Conservation (phyloP, 2,888 invertebrate species). For the Clitarchus hookeri region DNA sequence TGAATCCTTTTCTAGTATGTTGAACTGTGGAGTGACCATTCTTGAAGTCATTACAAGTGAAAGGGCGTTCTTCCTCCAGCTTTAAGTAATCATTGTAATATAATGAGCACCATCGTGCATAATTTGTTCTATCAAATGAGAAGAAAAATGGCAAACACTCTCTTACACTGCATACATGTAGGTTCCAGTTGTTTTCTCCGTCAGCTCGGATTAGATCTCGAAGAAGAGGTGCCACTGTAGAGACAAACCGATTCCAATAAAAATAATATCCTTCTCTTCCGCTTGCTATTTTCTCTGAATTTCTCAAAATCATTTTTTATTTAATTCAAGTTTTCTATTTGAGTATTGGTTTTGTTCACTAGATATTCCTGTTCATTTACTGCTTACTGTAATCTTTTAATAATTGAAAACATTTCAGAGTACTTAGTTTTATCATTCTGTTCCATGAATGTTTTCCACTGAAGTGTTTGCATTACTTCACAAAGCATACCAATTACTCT, state of each 20-base stretch:
- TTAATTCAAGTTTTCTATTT: background rate
- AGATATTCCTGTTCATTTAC: too few species aligned
- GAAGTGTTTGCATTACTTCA: slow-evolving; percentile 11
- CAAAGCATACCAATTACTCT: background rate
- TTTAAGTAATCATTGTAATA: too few species aligned
- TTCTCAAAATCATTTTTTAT: background rate
- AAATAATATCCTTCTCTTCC: background rate
- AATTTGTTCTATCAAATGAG: background rate
- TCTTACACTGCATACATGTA: slow-evolving; percentile 10
- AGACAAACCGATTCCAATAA: slow-evolving; percentile 12
- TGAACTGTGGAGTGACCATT: too few species aligned
- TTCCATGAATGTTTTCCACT: background rate
- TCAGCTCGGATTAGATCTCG: background rate
- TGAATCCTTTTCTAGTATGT: too few species aligned
- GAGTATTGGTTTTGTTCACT: background rate
- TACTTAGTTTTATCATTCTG: background rate
- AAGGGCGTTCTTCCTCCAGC: too few species aligned
- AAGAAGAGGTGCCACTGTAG: background rate
- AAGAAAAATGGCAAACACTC: slow-evolving; percentile 15
- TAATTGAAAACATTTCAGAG: background rate
- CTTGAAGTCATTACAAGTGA: too few species aligned
- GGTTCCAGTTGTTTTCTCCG: background rate
- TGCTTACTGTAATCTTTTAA: background rate
- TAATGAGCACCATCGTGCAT: background rate
- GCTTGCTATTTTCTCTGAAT: background rate